phyloP scores from a whole-genome alignment of 2,797 vertebrate genomes.

The Hydrophis major region DNA sequence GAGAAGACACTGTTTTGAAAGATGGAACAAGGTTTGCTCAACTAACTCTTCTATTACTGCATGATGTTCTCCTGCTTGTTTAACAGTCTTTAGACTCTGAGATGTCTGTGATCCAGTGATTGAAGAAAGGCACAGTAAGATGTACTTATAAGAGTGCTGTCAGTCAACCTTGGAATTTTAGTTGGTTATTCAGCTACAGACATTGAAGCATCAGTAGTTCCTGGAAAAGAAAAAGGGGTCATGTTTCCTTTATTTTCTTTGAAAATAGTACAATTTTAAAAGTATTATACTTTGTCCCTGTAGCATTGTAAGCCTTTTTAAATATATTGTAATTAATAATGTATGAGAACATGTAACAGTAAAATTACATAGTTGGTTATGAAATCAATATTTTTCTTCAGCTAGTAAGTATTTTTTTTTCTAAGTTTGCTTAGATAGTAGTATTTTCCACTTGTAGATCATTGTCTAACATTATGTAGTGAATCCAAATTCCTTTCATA shows the following conservation, averaged over 20 bases:
- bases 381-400: not conserved
- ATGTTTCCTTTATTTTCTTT: not conserved
- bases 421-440: not conserved
- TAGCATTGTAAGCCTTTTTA: not conserved
- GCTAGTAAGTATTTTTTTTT: not conserved
- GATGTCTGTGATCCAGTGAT: not conserved
- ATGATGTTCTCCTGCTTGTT: not conserved
- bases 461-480: not conserved
- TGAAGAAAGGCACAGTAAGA: conserved; percentile 5
- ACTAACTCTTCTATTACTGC: not conserved
- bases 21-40: not conserved
- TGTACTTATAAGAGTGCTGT: not conserved
- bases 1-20: not conserved
- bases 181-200: not conserved
- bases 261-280: not conserved
- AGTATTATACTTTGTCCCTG: not conserved
- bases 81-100: not conserved
- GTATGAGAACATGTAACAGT: not conserved
- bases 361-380: not conserved
- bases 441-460: not conserved
- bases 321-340: not conserved
- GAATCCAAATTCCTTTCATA: conserved; percentile 4
- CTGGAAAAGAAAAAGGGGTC: not conserved
- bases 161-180: not conserved
- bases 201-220: not conserved